Base-by-base conservation (phyloP, 2,888 invertebrate genomes). In the Isoperla grammatica region DNA sequence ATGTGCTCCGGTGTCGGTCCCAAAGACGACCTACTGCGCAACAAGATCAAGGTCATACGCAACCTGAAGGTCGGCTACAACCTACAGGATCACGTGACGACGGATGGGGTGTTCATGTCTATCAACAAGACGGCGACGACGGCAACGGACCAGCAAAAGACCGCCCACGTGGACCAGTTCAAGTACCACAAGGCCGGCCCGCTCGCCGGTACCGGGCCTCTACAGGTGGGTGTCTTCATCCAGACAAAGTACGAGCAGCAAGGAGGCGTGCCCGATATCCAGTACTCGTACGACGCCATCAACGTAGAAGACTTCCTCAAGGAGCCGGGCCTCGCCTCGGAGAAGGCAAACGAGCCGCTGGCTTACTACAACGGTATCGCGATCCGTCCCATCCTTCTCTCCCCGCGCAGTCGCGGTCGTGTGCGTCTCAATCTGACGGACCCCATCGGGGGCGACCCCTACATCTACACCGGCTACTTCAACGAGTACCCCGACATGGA, bases 1-100 rank as follows among this genome's bases (percentile, higher is more conserved):
- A 83, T 84, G 83, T 67, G 84, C 12, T 85, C 85, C 55, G 85
- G 85, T 2, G 75, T 90, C 22, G 87, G 86, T 4, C 84, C 84
- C 1, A 75, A 75, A 63, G 72, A 77, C 29, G 79, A 83, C 63
- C 71, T 85, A 15, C 67, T 75, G 60, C 71, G 71, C 59, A 69
- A 79, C 6, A 74, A 76, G 37, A 83, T 84, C 56, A 74, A 78
- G 1, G 78, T 86, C 0, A 70, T 13, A 11, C n/a, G 11, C 11
- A 79, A 88, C 72, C 74, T 87, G 53, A 81, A 81, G 49, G 79
- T 80, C 3, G 79, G 80, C 0, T 69, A 73, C 61, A 80, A 80
- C 67, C 69, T 80, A 0, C 79, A 79, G 69, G 86, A 89, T 68
- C 89, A 90, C 68, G 78, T 87, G 0, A 87, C 88, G 0, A 78